Evolutionary conservation across 2,888 invertebrate genomes (phyloP).

Genomic region (Liodrosophila aerea): DNA sequence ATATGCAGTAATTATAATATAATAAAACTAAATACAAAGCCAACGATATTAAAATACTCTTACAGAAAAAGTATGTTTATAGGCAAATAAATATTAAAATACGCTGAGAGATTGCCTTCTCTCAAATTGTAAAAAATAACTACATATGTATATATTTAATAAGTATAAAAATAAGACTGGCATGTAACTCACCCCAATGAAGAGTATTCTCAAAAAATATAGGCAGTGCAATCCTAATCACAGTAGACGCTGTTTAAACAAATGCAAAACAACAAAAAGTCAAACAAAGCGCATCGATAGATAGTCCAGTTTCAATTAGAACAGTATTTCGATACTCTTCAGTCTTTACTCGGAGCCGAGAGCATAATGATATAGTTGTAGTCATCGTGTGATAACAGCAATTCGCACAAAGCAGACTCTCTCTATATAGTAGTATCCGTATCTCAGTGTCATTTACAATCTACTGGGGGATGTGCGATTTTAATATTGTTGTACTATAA

Average conservation of each 20-base stretch:
- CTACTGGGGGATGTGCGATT: constrained; percentile 29
- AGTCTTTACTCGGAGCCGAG: constrained; percentile 10
- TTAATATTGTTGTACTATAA: constrained; percentile 50
- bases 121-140: too few species aligned
- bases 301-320: constrained; percentile 27
- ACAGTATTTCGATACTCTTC: constrained; percentile 5
- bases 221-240: constrained; percentile 18
- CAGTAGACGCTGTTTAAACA: constrained; percentile 13
- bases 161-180: too few species aligned
- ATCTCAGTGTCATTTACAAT: neutral
- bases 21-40: too few species aligned
- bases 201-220: neutral
- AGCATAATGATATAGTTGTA: constrained; percentile 62
- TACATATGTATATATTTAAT: too few species aligned
- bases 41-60: too few species aligned
- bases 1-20: constrained; percentile 16
- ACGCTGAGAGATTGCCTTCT: too few species aligned
- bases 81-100: too few species aligned
- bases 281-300: constrained; percentile 35
- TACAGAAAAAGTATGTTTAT: too few species aligned
- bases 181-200: neutral
- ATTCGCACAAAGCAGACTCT: constrained; percentile 10
- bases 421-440: constrained; percentile 9
- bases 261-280: constrained; percentile 3
- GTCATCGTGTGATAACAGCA: constrained; percentile 54